These are phyloP conservation scores for Elysia chlorotica DNA, from an alignment of 1,140 invertebrate genomes.

Conservation along the genomic window DNA sequence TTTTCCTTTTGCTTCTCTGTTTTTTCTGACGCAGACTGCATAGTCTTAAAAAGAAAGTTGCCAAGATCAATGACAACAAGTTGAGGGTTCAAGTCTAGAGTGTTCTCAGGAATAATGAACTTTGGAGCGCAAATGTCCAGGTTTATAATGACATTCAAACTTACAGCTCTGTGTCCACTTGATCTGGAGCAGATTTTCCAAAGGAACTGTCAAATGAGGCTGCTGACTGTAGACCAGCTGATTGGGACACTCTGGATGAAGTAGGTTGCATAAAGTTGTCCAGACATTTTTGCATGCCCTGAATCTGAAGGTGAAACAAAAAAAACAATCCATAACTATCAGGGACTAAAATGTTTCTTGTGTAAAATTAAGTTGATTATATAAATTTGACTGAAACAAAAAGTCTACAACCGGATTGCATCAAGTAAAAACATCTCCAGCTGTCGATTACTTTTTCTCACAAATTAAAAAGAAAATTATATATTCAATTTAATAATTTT, in stretches of 20 bases:
- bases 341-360: no score
- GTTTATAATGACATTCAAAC: no score
- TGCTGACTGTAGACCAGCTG: not conserved
- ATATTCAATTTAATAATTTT: not conserved
- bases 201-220: slow-evolving; percentile 9
- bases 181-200: not conserved
- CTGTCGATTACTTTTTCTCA: no score
- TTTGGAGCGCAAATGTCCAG: slow-evolving; percentile 92
- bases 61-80: slow-evolving; percentile 70
- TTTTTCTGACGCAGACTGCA: slow-evolving; percentile 9
- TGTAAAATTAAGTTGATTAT: no score
- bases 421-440: no score
- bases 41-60: slow-evolving; percentile 57
- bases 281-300: slow-evolving; percentile 38
- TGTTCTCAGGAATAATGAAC: slow-evolving; percentile 82
- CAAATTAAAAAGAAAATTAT: not conserved
- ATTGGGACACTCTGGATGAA: not conserved
- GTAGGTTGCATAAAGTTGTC: slow-evolving; percentile 25
- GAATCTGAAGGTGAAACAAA: slow-evolving; percentile 33
- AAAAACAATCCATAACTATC: no score
- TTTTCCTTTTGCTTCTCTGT: slow-evolving; percentile 16
- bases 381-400: no score
- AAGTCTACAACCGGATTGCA: no score
- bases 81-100: slow-evolving; percentile 76
- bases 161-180: not conserved